Evolutionary conservation across 2,888 invertebrate species (phyloP).

Genomic region (Rhyacophila evoluta): DNA sequence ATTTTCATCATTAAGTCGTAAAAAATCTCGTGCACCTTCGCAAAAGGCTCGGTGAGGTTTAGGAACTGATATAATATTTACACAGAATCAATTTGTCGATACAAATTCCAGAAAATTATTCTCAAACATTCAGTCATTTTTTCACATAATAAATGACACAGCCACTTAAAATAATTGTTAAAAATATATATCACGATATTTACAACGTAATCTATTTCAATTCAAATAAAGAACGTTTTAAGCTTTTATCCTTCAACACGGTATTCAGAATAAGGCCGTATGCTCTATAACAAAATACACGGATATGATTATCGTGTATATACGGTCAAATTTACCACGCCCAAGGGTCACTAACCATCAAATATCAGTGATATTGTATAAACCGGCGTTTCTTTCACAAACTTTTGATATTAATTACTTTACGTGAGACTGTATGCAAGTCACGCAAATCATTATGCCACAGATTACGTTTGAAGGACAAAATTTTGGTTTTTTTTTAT

Average conservation of each 20-base stretch:
- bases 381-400: neutral
- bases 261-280: neutral
- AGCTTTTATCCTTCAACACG: neutral
- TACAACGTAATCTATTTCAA: too few species aligned
- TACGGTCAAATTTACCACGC: neutral
- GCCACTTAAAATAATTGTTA: too few species aligned
- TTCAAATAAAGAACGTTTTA: neutral
- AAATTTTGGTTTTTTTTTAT: neutral
- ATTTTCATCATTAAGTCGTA: too few species aligned
- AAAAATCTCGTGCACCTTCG: too few species aligned
- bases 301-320: neutral
- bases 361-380: neutral
- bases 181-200: too few species aligned
- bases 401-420: neutral
- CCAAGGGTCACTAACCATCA: neutral
- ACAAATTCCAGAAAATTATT: too few species aligned
- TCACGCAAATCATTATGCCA: neutral
- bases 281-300: neutral
- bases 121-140: too few species aligned
- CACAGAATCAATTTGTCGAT: too few species aligned
- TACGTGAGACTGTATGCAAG: neutral
- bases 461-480: constrained; percentile 7
- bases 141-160: too few species aligned
- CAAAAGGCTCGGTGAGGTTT: too few species aligned
- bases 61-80: too few species aligned